Evolutionary conservation across 1,140 invertebrate genomes (phyloP).

Genomic region (Tribolium castaneum): DNA sequence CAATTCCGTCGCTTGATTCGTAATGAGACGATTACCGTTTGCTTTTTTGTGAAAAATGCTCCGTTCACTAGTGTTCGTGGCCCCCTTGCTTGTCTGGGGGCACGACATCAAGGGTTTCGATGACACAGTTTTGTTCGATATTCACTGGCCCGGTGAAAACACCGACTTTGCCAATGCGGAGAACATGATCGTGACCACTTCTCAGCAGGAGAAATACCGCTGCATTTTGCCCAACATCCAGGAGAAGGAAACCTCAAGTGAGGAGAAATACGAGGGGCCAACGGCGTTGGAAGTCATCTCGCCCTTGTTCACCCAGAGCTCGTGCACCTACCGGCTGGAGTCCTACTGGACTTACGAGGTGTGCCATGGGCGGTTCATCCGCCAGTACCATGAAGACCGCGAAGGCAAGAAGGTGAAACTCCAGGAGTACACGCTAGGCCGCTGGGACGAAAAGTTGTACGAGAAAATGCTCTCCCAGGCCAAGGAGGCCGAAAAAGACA

Average conservation of each 20-base stretch:
- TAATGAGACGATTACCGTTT: not conserved
- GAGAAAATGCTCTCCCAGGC: conserved; percentile 67
- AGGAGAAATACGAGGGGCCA: conserved; percentile 74
- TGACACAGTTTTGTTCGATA: conserved; percentile 83
- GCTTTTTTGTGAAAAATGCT: no score
- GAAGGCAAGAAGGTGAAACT: conserved; percentile 85
- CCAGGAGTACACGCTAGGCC: conserved; percentile 86
- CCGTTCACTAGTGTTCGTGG: not conserved
- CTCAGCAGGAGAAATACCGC: conserved; percentile 77
- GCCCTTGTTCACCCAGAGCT: conserved; percentile 77
- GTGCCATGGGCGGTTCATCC: conserved; percentile 90
- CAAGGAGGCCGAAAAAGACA: conserved; percentile 69
- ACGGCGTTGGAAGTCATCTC: conserved; percentile 81
- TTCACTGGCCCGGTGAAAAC: conserved; percentile 80
- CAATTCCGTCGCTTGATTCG: no score
- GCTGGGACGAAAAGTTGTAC: conserved; percentile 71
- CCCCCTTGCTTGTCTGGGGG: not conserved
- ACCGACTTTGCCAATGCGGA: conserved; percentile 66
- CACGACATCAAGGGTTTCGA: conserved; percentile 80
- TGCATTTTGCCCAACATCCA: conserved; percentile 80
- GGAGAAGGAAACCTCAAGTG: conserved; percentile 68
- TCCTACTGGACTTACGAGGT: conserved; percentile 95
- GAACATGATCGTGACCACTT: conserved; percentile 70
- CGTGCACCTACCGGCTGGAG: conserved; percentile 90
- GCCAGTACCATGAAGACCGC: conserved; percentile 95